Conservation (phyloP, 1,140 invertebrate species). For the Helicoverpa zea region DNA sequence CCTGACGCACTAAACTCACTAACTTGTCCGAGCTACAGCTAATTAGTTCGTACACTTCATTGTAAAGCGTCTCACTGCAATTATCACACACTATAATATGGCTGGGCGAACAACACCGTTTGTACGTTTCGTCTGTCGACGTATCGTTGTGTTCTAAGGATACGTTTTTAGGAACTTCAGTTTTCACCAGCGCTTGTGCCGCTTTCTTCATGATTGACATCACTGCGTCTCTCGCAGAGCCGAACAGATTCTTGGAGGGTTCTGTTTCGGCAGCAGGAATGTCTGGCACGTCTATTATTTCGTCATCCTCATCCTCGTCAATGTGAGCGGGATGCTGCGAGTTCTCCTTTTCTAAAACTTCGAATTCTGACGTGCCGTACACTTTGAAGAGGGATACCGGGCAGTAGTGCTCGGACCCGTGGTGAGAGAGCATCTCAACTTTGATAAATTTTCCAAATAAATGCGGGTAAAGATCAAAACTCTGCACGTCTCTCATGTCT, state of each 20-base stretch:
- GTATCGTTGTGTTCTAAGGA: constrained; percentile 81
- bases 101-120: constrained; percentile 88
- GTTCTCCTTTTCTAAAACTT: constrained; percentile 94
- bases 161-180: constrained; percentile 87
- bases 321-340: constrained; percentile 87
- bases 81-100: constrained; percentile 91
- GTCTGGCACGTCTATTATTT: constrained; percentile 86
- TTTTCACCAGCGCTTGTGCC: constrained; percentile 92
- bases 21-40: constrained; percentile 89
- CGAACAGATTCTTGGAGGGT: constrained; percentile 91
- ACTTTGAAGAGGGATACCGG: constrained; percentile 97
- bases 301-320: constrained; percentile 90
- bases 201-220: constrained; percentile 96
- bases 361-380: constrained; percentile 96
- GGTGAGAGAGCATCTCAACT: constrained; percentile 96
- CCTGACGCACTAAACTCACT: constrained; percentile 86
- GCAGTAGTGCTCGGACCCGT: constrained; percentile 99
- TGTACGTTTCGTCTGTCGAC: constrained; percentile 82
- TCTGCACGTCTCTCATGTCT: constrained; percentile 95
- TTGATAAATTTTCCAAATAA: constrained; percentile 98
- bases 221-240: constrained; percentile 94
- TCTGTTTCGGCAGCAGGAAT: constrained; percentile 80
- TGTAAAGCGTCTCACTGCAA: constrained; percentile 90
- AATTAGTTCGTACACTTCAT: constrained; percentile 89
- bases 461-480: constrained; percentile 92